These are phyloP conservation scores for Microdon myrmicae DNA, from an alignment of 2,888 invertebrate genomes.

Conservation along the genomic window DNA sequence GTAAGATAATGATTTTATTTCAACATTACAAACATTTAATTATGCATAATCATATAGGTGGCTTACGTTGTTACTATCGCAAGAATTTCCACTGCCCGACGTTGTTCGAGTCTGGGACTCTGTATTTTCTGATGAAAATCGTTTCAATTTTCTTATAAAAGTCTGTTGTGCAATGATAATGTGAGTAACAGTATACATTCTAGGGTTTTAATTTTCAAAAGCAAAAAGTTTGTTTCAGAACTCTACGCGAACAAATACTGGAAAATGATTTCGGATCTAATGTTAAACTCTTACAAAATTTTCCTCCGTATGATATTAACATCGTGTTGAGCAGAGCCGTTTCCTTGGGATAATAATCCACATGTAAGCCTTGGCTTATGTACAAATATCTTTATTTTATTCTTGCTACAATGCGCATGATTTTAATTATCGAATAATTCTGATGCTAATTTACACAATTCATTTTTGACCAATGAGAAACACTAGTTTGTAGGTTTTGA, in stretches of 20 bases:
- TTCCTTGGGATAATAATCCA: slow-evolving; percentile 55
- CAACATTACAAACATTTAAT: neutral
- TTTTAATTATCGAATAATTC: no score
- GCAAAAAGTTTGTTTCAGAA: slow-evolving; percentile 68
- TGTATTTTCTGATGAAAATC: slow-evolving; percentile 86
- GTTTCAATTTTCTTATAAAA: slow-evolving; percentile 91
- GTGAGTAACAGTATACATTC: slow-evolving; percentile 72
- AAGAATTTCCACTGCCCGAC: slow-evolving; percentile 97
- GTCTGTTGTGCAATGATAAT: slow-evolving; percentile 98
- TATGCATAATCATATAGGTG: slow-evolving; percentile 73
- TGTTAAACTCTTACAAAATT: slow-evolving; percentile 93
- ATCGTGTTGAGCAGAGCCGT: slow-evolving; percentile 82
- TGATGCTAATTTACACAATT: no score
- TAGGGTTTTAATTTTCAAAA: neutral
- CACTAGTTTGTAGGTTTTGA: no score
- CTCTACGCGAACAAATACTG: slow-evolving; percentile 84
- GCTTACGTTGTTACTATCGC: slow-evolving; percentile 93
- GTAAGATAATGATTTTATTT: slow-evolving; percentile 64
- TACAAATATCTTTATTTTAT: slow-evolving; percentile 39
- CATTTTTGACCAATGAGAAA: no score
- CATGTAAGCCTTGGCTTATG: slow-evolving; percentile 39
- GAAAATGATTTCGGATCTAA: slow-evolving; percentile 92
- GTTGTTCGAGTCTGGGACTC: slow-evolving; percentile 98
- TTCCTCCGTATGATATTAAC: slow-evolving; percentile 89
- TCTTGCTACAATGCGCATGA: neutral